Evolutionary conservation across 2,113 vertebrate species (phyloP), one percentile per base, ranked within the genome.

Genomic region (Labeo rohita): DNA sequence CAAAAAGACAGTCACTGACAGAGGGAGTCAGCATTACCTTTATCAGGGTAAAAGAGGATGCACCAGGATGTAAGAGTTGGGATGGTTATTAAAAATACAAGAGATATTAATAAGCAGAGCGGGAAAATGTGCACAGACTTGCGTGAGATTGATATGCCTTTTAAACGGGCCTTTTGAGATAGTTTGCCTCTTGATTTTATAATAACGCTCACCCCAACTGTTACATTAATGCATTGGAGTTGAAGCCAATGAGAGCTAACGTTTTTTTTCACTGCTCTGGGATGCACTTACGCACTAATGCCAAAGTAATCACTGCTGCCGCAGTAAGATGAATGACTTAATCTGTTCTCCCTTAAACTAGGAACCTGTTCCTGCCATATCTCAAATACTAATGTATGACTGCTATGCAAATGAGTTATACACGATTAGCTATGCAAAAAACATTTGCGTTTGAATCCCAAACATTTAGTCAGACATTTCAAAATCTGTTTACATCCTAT

Each of bases 241-340:
- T 73, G 36, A 73, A 78, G 75, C 65, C 70, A 74, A 73, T 84
- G 18, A 73, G 52, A 68, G 45, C 59, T 65, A 43, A 77, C 9
- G 6, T 11, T n/a, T 36, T 34, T 63, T 75, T 54, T 28, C 5
- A 10, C 79, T 86, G 85, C 77, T 91, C 91, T 90, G 92, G 68
- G 87, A 85, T 88, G 87, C 91, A 93, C 86, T 86, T 93, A 92
- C 91, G 93, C 94, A 94, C 94, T 93, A 93, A 94, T 90, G 92
- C 95, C 94, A 94, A 95, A 95, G 94, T 94, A 92, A 93, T 94
- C 92, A 89, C 88, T 90, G 93, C 92, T 92, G 92, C 94, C 93
- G 93, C 92, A 90, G 88, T 70, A 47, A 59, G 49, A 47, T 45
- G 34, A 73, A 68, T 68, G 68, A 65, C 75, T 84, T 75, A 45